Base-by-base conservation (phyloP, 2,113 vertebrate genomes). In the Piprites chloris region DNA sequence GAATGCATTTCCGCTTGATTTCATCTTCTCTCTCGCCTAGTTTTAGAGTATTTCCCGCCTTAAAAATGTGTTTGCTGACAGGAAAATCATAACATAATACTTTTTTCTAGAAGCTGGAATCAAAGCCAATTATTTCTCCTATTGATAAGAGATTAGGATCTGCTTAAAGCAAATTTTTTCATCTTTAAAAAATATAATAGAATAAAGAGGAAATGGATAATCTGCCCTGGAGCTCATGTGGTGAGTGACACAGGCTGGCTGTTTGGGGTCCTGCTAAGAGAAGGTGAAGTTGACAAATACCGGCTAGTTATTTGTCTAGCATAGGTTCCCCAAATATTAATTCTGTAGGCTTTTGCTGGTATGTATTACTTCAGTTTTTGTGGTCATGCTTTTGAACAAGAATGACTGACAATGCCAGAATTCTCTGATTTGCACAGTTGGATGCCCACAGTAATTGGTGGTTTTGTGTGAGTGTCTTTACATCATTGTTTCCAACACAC, bases 51-150 rank as follows among this genome's bases (percentile, higher is more conserved):
- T 90, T 96, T 94, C 27, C 66, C 63, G 32, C 77, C 71, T 67
- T 62, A 87, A 93, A 96, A 96, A 93, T 87, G 89, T 85, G 89
- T 88, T 86, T 85, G 90, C 39, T 91, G 96, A 96, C 82, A 94
- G 74, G 77, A 87, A 93, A 94, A 95, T 89, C 62, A 85, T 90
- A 95, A 83, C 77, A 92, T 44, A 89, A 37, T 83, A 62, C 53
- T 94, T 87, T 81, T 49, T 94, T 85, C 67, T 87, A 65, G 82
- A 81, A 85, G 79, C 39, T 89, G 90, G 89, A 85, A 91, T 91
- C 80, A 87, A 93, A 95, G 33, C 21, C 3, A 80, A 83, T 90
- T 89, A 91, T 77, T 93, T 44, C 56, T 77, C 80, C 37, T 63
- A 79, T 83, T 65, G 81, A 89, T 85, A 97, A 86, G 65, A 92